These are phyloP conservation scores for Euphydryas editha DNA, from an alignment of 2,888 invertebrate genomes.

Conservation along the genomic window DNA sequence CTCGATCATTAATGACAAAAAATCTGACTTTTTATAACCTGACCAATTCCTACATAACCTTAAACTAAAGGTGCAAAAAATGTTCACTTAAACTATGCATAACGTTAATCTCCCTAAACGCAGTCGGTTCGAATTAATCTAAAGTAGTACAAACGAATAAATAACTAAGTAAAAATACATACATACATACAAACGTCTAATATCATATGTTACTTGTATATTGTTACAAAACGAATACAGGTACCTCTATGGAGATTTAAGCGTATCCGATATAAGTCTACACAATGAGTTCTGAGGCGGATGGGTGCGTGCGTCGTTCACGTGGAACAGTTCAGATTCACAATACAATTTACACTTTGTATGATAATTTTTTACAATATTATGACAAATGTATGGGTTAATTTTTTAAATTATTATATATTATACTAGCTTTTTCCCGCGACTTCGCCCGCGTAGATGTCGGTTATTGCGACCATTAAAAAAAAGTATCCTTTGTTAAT, in stretches of 20 bases:
- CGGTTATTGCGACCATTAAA: too few relatives aligned
- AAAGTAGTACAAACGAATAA: conserved; percentile 70
- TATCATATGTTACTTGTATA: conserved; percentile 68
- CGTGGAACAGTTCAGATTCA: conserved; percentile 2
- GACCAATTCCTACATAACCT: conserved; percentile 51
- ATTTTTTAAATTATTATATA: background rate
- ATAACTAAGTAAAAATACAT: conserved; percentile 67
- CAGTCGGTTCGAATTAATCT: conserved; percentile 78
- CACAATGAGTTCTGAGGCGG: conserved; percentile 17
- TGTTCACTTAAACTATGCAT: conserved; percentile 69
- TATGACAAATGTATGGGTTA: background rate
- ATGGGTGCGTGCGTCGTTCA: conserved; percentile 13
- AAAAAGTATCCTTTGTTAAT: too few relatives aligned
- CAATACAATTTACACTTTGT: conserved; percentile 13
- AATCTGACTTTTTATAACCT: conserved; percentile 5
- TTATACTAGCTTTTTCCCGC: too few relatives aligned
- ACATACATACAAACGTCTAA: conserved; percentile 62
- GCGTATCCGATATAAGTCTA: conserved; percentile 65
- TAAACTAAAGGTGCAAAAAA: conserved; percentile 69
- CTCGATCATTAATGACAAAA: background rate
- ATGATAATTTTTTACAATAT: background rate
- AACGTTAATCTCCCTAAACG: conserved; percentile 76
- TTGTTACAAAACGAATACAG: conserved; percentile 74
- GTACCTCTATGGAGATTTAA: conserved; percentile 75
- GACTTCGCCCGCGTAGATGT: too few relatives aligned